Evolutionary conservation across 2,888 invertebrate species (phyloP).

Genomic region (Nesidiocoris tenuis): DNA sequence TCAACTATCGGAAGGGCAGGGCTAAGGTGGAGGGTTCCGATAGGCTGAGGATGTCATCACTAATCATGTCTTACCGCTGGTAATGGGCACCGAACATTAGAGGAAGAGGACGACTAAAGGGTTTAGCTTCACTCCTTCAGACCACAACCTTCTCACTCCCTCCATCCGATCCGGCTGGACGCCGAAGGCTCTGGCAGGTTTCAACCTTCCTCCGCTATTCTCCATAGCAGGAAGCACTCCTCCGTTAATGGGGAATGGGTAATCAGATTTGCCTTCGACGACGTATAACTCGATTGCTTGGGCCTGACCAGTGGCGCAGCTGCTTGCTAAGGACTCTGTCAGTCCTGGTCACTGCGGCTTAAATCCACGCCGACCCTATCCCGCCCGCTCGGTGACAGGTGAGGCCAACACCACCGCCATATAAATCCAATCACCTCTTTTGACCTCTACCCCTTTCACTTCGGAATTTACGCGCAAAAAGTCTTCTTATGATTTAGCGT

Average conservation of each 20-base stretch:
- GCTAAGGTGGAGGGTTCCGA: no score
- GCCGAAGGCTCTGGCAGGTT: not conserved
- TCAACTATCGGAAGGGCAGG: not conserved
- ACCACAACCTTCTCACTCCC: slow-evolving; percentile 30
- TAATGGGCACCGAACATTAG: slow-evolving; percentile 38
- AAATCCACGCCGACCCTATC: not conserved
- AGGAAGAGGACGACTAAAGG: slow-evolving; percentile 42
- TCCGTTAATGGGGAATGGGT: slow-evolving; percentile 48
- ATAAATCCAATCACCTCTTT: slow-evolving; percentile 40
- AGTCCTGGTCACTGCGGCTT: not conserved
- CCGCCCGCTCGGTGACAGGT: slow-evolving; percentile 30
- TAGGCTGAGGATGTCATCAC: slow-evolving; percentile 31
- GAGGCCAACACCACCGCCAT: slow-evolving; percentile 12
- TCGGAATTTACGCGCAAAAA: slow-evolving; percentile 34
- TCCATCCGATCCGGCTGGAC: slow-evolving; percentile 5
- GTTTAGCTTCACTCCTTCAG: slow-evolving; percentile 41
- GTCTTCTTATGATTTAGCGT: slow-evolving; percentile 38
- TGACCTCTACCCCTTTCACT: slow-evolving; percentile 21
- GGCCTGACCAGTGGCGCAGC: slow-evolving; percentile 16
- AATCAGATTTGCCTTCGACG: slow-evolving; percentile 47
- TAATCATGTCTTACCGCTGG: slow-evolving; percentile 34
- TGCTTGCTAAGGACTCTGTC: slow-evolving; percentile 35
- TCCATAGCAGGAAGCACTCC: slow-evolving; percentile 23
- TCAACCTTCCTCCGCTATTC: not conserved
- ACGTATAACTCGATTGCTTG: slow-evolving; percentile 45